A percentile compares a stretch with the other conserved stretches of the same genome.
Conservation (phyloP, 2,797 vertebrate genomes). For the Mastacembelus armatus region DNA sequence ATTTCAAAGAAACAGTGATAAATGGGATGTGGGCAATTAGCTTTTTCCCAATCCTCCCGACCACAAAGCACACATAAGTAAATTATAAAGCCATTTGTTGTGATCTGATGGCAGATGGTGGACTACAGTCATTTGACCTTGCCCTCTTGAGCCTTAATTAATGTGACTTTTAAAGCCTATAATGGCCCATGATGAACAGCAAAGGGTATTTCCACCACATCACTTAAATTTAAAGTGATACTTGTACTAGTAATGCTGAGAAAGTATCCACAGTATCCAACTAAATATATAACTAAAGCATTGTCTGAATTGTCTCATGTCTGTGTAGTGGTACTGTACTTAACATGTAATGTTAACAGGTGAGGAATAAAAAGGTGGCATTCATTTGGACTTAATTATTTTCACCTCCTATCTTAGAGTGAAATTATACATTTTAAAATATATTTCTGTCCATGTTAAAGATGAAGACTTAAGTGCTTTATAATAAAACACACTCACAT, state of each 20-base stretch:
- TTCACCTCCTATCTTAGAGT: too few species aligned
- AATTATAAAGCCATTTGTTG: slow-evolving; percentile 63
- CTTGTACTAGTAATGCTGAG: background rate
- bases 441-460: too few species aligned
- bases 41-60: slow-evolving; percentile 55
- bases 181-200: background rate
- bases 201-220: slow-evolving; percentile 1
- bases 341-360: background rate
- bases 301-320: background rate
- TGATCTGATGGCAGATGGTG: slow-evolving; percentile 47
- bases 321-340: background rate
- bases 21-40: slow-evolving; percentile 44
- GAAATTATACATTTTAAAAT: too few species aligned
- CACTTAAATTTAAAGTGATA: slow-evolving; percentile 24
- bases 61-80: slow-evolving; percentile 52
- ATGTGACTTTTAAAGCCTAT: slow-evolving; percentile 61
- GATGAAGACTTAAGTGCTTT: too few species aligned
- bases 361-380: too few species aligned
- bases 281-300: background rate
- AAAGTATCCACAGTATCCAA: background rate
- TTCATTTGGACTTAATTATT: too few species aligned
- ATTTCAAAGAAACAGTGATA: slow-evolving; percentile 49
- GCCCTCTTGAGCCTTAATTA: slow-evolving; percentile 57
- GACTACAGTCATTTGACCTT: slow-evolving; percentile 43
- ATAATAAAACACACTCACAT: too few species aligned